These are phyloP conservation scores for Pachyramphus minor DNA, from an alignment of 2,113 vertebrate species.

Conservation along the genomic window DNA sequence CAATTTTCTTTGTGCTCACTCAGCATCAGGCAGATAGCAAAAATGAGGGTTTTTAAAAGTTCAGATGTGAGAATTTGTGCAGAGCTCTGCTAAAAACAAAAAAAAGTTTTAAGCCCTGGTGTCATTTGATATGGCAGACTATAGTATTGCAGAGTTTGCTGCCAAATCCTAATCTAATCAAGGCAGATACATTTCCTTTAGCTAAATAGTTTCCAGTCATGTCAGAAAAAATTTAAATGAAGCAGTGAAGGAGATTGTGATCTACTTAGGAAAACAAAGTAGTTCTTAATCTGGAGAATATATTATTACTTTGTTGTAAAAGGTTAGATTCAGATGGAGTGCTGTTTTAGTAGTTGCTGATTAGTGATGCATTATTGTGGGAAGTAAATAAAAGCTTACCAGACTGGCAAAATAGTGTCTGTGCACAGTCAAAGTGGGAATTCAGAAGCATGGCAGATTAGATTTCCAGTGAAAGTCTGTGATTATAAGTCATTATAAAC, in stretches of 20 bases:
- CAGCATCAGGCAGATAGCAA: neutral
- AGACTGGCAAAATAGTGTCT: neutral
- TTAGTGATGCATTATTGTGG: neutral
- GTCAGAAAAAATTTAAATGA: neutral
- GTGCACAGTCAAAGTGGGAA: neutral
- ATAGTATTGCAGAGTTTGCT: neutral
- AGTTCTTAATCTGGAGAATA: neutral
- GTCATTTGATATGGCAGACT: neutral
- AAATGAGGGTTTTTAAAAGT: neutral
- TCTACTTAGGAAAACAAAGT: neutral
- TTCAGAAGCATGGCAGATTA: neutral
- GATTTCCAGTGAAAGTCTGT: neutral
- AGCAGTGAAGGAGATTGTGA: neutral
- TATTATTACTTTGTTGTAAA: neutral
- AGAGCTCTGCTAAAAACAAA: neutral
- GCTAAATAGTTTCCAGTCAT: neutral
- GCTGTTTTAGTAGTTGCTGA: neutral
- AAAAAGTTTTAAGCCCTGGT: conserved; percentile 8
- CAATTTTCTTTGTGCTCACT: neutral
- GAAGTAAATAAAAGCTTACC: neutral
- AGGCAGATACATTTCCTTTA: neutral
- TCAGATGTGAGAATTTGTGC: neutral
- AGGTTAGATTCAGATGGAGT: neutral
- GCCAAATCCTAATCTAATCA: conserved; percentile 17
- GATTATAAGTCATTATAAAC: neutral